Evolutionary conservation across 2,113 vertebrate genomes (phyloP).

Genomic region (Budorcas taxicolor): DNA sequence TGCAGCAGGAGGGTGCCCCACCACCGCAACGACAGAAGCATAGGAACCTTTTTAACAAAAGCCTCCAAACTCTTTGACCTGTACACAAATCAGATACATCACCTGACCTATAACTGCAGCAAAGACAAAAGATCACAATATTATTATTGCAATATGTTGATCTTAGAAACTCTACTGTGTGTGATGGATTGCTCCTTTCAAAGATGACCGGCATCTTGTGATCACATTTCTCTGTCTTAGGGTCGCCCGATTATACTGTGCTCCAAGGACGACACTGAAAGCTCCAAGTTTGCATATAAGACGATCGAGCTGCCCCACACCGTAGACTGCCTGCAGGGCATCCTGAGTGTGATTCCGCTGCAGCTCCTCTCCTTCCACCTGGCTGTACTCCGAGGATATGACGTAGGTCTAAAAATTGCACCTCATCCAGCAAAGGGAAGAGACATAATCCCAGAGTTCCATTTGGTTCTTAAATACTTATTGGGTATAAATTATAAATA

Average conservation of each 20-base stretch:
- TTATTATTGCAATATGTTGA: too few relatives aligned
- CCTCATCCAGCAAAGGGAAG: neutral
- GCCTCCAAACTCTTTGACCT: neutral
- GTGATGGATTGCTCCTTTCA: neutral
- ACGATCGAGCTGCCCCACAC: slow-evolving; percentile 92
- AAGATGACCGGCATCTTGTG: neutral
- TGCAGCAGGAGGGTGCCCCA: neutral
- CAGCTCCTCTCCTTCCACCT: slow-evolving; percentile 96
- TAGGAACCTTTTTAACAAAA: neutral
- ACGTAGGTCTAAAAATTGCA: slow-evolving; percentile 82
- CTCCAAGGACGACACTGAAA: slow-evolving; percentile 89
- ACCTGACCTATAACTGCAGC: neutral
- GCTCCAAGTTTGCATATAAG: slow-evolving; percentile 88
- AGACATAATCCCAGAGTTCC: neutral
- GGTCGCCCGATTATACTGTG: slow-evolving; percentile 96
- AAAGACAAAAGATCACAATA: neutral
- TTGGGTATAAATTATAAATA: neutral
- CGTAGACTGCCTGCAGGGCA: slow-evolving; percentile 95
- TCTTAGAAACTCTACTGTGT: neutral
- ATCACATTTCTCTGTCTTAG: slow-evolving; percentile 71
- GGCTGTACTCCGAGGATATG: slow-evolving; percentile 94
- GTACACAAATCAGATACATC: too few relatives aligned
- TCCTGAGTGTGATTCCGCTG: slow-evolving; percentile 93
- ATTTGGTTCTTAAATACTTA: neutral
- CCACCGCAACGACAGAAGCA: neutral